phyloP scores from a whole-genome alignment of 2,888 invertebrate species.

The Hanleya hanleyi region DNA sequence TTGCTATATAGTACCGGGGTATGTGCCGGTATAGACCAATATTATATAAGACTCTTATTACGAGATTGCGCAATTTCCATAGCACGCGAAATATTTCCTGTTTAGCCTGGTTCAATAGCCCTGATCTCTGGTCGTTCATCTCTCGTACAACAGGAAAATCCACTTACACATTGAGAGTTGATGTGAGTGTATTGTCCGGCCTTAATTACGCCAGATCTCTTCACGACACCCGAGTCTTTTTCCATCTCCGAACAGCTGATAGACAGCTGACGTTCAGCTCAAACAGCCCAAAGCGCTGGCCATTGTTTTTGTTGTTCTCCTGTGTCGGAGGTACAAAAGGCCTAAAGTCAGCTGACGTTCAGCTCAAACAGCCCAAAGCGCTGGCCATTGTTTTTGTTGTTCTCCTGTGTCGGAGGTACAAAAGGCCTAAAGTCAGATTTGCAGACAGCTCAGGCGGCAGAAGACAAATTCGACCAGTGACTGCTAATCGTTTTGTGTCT shows the following conservation, averaged over 20 bases:
- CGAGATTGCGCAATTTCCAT: too few species aligned
- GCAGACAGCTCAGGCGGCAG: too few species aligned
- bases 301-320: too few species aligned
- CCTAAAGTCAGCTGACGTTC: slow-evolving; percentile 3
- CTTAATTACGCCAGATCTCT: slow-evolving; percentile 5
- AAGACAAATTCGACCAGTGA: too few species aligned
- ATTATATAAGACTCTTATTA: too few species aligned
- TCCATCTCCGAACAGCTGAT: background rate
- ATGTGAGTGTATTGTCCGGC: slow-evolving; percentile 3
- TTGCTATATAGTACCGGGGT: too few species aligned
- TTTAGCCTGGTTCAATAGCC: background rate
- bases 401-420: slow-evolving; percentile 7
- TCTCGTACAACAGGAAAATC: slow-evolving; percentile 8
- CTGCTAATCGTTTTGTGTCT: slow-evolving; percentile 1
- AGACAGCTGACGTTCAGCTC: slow-evolving; percentile 1
- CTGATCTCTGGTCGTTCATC: background rate
- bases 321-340: too few species aligned
- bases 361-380: background rate
- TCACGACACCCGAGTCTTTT: background rate
- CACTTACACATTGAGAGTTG: slow-evolving; percentile 5
- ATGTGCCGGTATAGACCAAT: too few species aligned
- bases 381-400: background rate
- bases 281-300: background rate
- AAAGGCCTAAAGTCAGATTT: background rate
- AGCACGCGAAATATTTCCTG: background rate